Evolutionary conservation across 1,140 invertebrate species (phyloP), one percentile per base, ranked within the genome.

Genomic region (Ostrea denselamellosa): DNA sequence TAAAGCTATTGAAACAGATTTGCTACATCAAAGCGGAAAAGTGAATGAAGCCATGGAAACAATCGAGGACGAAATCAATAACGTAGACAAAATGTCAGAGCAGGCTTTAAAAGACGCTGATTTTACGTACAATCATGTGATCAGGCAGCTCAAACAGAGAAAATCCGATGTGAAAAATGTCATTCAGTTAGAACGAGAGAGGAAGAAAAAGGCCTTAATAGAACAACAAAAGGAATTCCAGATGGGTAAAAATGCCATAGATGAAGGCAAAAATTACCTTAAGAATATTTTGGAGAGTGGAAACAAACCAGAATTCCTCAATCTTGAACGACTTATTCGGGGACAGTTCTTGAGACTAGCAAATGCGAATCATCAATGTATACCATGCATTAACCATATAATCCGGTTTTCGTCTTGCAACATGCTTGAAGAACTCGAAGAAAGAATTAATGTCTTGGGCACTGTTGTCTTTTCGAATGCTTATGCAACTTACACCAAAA

Each of bases 401-500:
- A 62, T 85, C 19, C 52, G 53, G 10, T 85, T 85, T 25, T 44
- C 25, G 1, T 34, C 25, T 22, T 19, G n/a, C 17, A 56, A 56
- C 9, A 58, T 34, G 52, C n/a, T 58, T 28, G 53, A 85, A 56
- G 54, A 85, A 22, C 28, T 85, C 5, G 54, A 85, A 19, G 28
- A 56, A 7, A n/a, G 19, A 44, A 85, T 62, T 10, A n/a, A 28
- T 19, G 25, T 14, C 9, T n/a, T 85, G 0, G 83, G 83, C 19
- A n/a, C 8, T 10, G 28, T 62, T 19, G 28, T 62, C 10, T 85
- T 34, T 34, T 54, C 83, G 28, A 56, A 44, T 54, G 83, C 83
- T 9, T 85, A 52, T 58, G 83, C 83, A 34, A 25, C 83, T 9
- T 54, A 58, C 28, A 85, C 83, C 44, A 85, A 58, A 62, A 62